Evolutionary conservation across 2,888 invertebrate species (phyloP).

Genomic region (Maniola hyperantus): DNA sequence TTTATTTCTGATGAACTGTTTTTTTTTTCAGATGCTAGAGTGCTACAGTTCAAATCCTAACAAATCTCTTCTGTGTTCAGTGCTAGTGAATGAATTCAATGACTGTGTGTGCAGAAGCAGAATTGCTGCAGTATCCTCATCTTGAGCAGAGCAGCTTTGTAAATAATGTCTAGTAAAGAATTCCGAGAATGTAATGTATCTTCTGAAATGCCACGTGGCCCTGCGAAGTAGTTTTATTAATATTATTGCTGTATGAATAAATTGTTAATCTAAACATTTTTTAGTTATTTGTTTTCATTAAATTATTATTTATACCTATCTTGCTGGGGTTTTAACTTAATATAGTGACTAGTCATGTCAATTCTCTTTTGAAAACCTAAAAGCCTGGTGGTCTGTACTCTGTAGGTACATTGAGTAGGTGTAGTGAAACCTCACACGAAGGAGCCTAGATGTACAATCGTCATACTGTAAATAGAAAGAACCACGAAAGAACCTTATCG

Average conservation of each 20-base stretch:
- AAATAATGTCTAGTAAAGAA: conserved; percentile 40
- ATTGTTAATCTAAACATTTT: conserved; percentile 68
- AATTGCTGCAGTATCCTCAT: conserved; percentile 67
- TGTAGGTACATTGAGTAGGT: too few relatives aligned
- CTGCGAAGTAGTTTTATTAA: conserved; percentile 66
- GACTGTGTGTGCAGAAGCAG: conserved; percentile 79
- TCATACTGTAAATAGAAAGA: too few relatives aligned
- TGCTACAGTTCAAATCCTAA: conserved; percentile 74
- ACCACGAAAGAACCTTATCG: too few relatives aligned
- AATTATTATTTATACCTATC: neutral
- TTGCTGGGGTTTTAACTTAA: neutral
- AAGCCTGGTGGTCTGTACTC: too few relatives aligned
- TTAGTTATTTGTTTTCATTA: conserved; percentile 32
- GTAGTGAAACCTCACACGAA: too few relatives aligned
- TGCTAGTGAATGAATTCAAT: conserved; percentile 78
- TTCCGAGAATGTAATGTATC: conserved; percentile 37
- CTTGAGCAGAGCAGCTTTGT: conserved; percentile 53
- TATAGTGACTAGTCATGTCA: too few relatives aligned
- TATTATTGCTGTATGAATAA: conserved; percentile 76
- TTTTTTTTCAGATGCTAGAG: conserved; percentile 67
- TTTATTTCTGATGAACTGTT: neutral
- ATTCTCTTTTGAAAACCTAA: too few relatives aligned
- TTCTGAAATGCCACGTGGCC: conserved; percentile 50
- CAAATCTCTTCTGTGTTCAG: conserved; percentile 73
- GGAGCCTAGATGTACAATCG: too few relatives aligned